These are phyloP conservation scores for Nebria brevicollis DNA, from an alignment of 2,888 invertebrate genomes.

Conservation along the genomic window DNA sequence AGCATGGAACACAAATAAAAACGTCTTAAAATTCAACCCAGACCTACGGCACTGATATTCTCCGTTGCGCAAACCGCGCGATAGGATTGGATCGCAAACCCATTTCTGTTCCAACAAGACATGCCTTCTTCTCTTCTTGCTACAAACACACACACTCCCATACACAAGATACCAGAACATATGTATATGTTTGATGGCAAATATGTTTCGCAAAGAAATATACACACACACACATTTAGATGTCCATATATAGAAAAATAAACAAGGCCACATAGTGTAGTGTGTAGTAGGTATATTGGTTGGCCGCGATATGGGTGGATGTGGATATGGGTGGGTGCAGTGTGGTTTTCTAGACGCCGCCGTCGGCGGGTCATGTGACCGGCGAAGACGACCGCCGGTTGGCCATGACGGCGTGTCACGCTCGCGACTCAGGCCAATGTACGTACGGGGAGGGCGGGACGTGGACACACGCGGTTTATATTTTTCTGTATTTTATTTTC, in stretches of 20 bases:
- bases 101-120: not conserved
- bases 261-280: too few relatives aligned
- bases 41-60: conserved; percentile 5
- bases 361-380: conserved; percentile 49
- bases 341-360: not conserved
- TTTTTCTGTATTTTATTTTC: not conserved
- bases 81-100: conserved; percentile 12
- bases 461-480: not conserved
- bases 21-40: not conserved
- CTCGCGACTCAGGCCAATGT: conserved; percentile 51
- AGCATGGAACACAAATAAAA: not conserved
- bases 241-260: too few relatives aligned
- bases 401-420: conserved; percentile 55
- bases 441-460: conserved; percentile 16
- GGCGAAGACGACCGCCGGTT: conserved; percentile 49
- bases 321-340: not conserved
- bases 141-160: not conserved
- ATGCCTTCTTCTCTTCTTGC: not conserved
- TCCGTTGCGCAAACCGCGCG: not conserved
- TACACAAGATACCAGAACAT: not conserved
- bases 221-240: not conserved
- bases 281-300: not conserved
- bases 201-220: not conserved
- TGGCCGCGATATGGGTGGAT: not conserved
- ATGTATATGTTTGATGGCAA: not conserved